phyloP scores from a whole-genome alignment of 2,113 vertebrate genomes.

The Rhombomys opimus region DNA sequence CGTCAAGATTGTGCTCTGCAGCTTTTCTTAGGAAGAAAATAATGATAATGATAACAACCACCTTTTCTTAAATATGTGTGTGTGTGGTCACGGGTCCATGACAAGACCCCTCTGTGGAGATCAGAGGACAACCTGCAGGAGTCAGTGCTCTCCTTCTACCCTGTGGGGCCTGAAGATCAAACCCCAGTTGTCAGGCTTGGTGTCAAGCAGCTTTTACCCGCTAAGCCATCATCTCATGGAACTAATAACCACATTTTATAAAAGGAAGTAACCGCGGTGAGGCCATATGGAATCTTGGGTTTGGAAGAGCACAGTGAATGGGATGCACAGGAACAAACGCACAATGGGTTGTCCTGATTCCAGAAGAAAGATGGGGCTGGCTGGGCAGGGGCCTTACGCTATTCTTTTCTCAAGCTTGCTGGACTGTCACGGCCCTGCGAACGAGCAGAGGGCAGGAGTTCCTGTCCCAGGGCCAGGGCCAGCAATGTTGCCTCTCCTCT shows the following conservation, averaged over 20 bases:
- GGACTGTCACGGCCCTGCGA: neutral
- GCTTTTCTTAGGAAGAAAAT: conserved; percentile 23
- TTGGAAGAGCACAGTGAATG: neutral
- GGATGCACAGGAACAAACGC: neutral
- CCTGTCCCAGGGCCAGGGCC: neutral
- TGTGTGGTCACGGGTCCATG: neutral
- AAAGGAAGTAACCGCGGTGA: neutral
- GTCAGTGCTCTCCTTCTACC: neutral
- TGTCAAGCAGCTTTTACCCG: neutral
- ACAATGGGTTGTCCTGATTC: neutral
- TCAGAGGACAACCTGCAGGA: neutral
- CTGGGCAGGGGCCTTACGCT: neutral
- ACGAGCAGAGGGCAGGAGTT: neutral
- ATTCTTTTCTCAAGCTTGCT: neutral
- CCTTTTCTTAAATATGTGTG: neutral
- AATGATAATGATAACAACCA: neutral
- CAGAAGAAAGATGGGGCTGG: neutral
- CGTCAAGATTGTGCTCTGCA: neutral
- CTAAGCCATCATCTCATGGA: neutral
- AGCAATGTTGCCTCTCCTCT: neutral
- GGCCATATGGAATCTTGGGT: neutral
- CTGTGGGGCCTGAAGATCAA: neutral
- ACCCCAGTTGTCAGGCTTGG: neutral
- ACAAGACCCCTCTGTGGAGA: neutral
- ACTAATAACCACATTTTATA: neutral